Base-by-base conservation (phyloP, 2,888 invertebrate species). In the Aphodius granarius region DNA sequence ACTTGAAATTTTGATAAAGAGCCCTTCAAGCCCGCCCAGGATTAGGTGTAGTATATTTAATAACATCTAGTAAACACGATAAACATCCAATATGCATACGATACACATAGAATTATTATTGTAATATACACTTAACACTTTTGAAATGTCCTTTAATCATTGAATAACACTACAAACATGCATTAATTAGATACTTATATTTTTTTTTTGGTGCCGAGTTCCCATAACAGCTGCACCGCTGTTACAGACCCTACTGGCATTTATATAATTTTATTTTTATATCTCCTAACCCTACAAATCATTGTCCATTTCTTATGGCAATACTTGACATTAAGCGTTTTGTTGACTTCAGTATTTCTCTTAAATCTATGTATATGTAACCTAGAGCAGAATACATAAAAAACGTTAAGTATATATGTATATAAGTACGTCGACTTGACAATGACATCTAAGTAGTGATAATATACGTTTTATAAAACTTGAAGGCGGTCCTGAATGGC, bases 331-430 rank as follows among this genome's bases (percentile, higher is more conserved):
- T 18, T 65, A n/a, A 9, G 65, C 65, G 19, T n/a, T 19, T 19
- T 18, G 19, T 9, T 15, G 65, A 65, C 19, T 65, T 6, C 9
- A 13, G n/a, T 62, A 4, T 65, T 6, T 65, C 16, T n/a, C 68
- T 68, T 68, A 68, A 20, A 68, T n/a, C 68, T 68, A 68, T 13
- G 22, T 19, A 66, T 68, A 68, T 13, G 22, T 19, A 66, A 66
- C 19, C 66, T 20, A 66, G 20, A 18, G 18, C 18, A 18, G 16
- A 19, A 66, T 20, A 68, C 68, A 68, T 68, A 20, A 68, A 65
- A 68, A 68, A 68, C 21, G 16, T 68, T 68, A 68, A 68, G 68
- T 68, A 68, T 68, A 68, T 68, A 68, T 68, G 68, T 68, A 68
- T 68, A 68, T 68, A 19, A 68, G 43, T 43, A 68, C 68, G 18